Percentiles rank a stretch among this genome's conserved stretches.
Evolutionary conservation across 2,113 vertebrate genomes (phyloP).

Genomic region (Tricholaema leucomelas): DNA sequence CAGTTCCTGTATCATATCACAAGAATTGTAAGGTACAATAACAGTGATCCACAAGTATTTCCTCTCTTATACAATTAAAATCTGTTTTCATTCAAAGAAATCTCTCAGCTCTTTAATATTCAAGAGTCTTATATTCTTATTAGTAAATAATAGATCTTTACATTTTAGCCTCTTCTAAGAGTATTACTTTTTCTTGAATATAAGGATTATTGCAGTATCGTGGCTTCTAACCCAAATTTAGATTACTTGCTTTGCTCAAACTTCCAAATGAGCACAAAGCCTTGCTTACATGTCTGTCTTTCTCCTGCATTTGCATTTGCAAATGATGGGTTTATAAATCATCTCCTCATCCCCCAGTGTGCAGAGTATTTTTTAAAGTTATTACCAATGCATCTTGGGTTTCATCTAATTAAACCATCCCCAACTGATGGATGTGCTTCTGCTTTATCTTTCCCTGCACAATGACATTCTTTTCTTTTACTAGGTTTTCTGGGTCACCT

Average conservation of each 20-base stretch:
- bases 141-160: conserved; percentile 5
- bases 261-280: neutral
- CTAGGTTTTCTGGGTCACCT: neutral
- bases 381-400: neutral
- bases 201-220: neutral
- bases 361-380: neutral
- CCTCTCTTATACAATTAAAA: neutral
- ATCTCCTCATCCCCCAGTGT: neutral
- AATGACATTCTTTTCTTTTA: neutral
- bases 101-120: neutral
- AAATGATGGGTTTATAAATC: neutral
- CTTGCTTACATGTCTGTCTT: neutral
- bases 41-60: neutral
- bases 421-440: neutral
- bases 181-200: neutral
- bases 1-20: neutral
- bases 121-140: neutral
- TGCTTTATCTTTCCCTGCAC: neutral
- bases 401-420: conserved; percentile 1
- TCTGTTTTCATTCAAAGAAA: neutral
- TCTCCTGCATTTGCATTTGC: neutral
- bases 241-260: neutral
- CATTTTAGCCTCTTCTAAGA: neutral
- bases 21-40: neutral
- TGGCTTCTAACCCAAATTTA: conserved; percentile 4